Evolutionary conservation across 2,797 vertebrate species (phyloP).

Genomic region (Valencia hispanica): DNA sequence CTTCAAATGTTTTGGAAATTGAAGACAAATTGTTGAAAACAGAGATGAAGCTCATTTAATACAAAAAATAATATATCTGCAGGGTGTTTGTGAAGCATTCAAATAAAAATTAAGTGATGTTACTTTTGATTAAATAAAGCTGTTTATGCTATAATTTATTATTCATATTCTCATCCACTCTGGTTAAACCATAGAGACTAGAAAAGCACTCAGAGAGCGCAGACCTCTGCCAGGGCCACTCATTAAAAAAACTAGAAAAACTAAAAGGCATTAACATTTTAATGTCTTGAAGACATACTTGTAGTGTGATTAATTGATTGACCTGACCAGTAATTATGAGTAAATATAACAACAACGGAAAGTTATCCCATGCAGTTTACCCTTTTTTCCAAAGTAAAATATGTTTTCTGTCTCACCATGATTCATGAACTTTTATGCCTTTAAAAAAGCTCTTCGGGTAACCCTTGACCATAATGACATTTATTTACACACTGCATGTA

Average conservation of each 20-base stretch:
- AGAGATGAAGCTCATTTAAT: no score
- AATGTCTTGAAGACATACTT: not conserved
- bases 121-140: no score
- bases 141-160: no score
- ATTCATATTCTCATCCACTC: no score
- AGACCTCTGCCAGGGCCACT: no score
- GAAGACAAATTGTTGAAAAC: no score
- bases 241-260: slow-evolving; percentile 3
- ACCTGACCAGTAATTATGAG: not conserved
- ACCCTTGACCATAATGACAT: slow-evolving; percentile 47
- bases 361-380: not conserved
- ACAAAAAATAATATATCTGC: no score
- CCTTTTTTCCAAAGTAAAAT: not conserved
- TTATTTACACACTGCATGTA: slow-evolving; percentile 35
- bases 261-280: not conserved
- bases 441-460: slow-evolving; percentile 32
- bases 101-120: no score
- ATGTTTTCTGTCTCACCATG: not conserved
- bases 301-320: not conserved
- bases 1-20: no score
- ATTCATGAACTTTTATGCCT: slow-evolving; percentile 35
- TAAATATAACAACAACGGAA: not conserved
- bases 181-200: no score
- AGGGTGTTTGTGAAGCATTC: no score
- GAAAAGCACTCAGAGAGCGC: no score